A percentile compares a stretch with the other conserved stretches of the same genome.
These are phyloP conservation scores for Hyppa rectilinea DNA, from an alignment of 2,888 invertebrate genomes.

Conservation along the genomic window DNA sequence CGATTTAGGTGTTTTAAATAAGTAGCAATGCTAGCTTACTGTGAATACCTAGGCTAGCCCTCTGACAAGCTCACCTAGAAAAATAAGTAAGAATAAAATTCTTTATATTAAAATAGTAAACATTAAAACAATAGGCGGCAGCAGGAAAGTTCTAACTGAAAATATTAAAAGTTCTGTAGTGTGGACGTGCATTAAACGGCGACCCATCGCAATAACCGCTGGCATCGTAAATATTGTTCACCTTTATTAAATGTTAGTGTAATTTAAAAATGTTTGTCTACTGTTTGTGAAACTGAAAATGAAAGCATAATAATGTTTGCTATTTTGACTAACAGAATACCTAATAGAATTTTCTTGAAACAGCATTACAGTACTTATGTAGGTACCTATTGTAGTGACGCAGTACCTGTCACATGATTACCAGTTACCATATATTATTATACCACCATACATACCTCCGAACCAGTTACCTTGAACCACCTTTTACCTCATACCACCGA, in stretches of 20 bases:
- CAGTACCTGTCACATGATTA: no score
- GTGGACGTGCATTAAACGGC: conserved; percentile 27
- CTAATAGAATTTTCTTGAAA: conserved; percentile 2
- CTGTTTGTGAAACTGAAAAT: conserved; percentile 14
- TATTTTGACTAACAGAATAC: conserved; percentile 4
- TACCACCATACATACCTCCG: no score
- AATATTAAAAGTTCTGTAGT: conserved; percentile 13
- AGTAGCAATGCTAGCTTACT: no score
- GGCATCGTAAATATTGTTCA: conserved; percentile 30
- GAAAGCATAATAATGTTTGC: conserved; percentile 21
- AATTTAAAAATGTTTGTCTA: conserved; percentile 42
- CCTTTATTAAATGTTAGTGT: conserved; percentile 23
- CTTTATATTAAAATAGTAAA: no score
- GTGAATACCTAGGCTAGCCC: not conserved
- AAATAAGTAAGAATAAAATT: no score
- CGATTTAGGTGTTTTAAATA: not conserved
- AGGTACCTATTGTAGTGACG: no score
- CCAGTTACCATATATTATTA: no score
- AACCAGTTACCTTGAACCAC: no score
- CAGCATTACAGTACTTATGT: no score
- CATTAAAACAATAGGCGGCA: no score
- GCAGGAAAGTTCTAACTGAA: conserved; percentile 8
- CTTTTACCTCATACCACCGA: no score
- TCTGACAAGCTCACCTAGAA: not conserved
- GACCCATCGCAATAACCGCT: conserved; percentile 15